Conservation (phyloP, 2,888 invertebrate genomes). For the Laothoe populi region DNA sequence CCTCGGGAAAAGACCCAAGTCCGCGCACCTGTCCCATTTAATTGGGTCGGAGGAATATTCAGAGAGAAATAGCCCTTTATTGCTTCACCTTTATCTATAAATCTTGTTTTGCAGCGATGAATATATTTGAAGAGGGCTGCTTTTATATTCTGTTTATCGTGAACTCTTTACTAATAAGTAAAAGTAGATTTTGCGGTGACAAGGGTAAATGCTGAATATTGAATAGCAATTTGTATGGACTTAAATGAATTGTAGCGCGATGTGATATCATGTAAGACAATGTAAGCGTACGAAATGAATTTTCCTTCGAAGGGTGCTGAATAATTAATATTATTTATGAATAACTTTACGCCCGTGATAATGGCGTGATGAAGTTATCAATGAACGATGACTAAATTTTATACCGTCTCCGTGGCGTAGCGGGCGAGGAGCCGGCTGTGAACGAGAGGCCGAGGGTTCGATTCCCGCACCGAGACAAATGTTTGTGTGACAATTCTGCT, state of each 20-base stretch:
- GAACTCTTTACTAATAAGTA: background rate
- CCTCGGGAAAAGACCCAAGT: constrained; percentile 30
- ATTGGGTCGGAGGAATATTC: constrained; percentile 41
- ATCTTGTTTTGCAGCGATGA: constrained; percentile 14
- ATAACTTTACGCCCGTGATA: background rate
- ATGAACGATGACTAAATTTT: no score
- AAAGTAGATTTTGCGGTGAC: constrained; percentile 8
- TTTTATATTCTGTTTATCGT: constrained; percentile 15
- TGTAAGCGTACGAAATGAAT: background rate
- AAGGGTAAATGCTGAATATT: constrained; percentile 7
- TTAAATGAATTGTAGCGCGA: constrained; percentile 1
- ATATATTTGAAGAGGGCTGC: constrained; percentile 19
- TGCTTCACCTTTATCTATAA: constrained; percentile 27
- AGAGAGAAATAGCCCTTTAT: constrained; percentile 23
- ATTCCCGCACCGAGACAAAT: no score
- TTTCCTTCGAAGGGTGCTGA: background rate
- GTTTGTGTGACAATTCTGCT: no score
- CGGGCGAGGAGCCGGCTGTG: no score
- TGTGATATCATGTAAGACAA: background rate
- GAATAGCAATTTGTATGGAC: background rate
- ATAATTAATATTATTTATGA: background rate
- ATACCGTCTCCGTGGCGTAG: no score
- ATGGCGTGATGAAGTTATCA: background rate
- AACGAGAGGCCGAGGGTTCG: no score
- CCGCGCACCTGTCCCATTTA: constrained; percentile 45